phyloP scores from a whole-genome alignment of 2,888 invertebrate species.

The Callyntrura guangdongensis region DNA sequence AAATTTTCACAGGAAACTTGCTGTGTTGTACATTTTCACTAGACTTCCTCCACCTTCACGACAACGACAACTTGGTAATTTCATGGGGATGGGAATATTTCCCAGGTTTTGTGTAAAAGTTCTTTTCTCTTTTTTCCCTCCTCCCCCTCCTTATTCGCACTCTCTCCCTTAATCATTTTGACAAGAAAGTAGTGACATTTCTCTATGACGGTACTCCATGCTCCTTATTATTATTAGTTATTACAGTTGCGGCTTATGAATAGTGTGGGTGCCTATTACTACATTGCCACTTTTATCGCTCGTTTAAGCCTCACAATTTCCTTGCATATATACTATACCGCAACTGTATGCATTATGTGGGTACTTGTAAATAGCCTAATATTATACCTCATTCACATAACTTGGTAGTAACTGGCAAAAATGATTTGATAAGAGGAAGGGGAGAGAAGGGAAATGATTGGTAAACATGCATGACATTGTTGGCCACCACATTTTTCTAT shows the following conservation, averaged over 20 bases:
- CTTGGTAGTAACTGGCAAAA: background rate
- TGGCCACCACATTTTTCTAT: conserved; percentile 28
- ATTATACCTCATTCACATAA: background rate
- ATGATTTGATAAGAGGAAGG: conserved; percentile 51
- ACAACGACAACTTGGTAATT: conserved; percentile 39
- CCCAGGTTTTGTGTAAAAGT: conserved; percentile 1
- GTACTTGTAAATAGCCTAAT: too few species aligned
- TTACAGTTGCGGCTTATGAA: background rate
- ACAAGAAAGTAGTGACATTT: conserved; percentile 17
- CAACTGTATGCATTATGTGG: too few species aligned
- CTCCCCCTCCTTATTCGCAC: background rate
- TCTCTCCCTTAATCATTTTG: conserved; percentile 24
- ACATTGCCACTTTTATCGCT: conserved; percentile 18
- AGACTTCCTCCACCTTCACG: background rate
- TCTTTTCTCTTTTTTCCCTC: background rate
- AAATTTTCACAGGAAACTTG: background rate
- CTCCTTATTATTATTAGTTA: too few species aligned
- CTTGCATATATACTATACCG: too few species aligned
- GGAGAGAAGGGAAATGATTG: conserved; percentile 55
- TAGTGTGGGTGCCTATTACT: background rate
- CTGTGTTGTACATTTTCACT: conserved; percentile 23
- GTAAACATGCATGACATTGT: conserved; percentile 60
- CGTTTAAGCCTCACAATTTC: conserved; percentile 28
- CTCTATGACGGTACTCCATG: background rate
- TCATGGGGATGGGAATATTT: conserved; percentile 23